These are phyloP conservation scores for Agrochola lychnidis DNA, from an alignment of 2,888 invertebrate species.

Conservation along the genomic window DNA sequence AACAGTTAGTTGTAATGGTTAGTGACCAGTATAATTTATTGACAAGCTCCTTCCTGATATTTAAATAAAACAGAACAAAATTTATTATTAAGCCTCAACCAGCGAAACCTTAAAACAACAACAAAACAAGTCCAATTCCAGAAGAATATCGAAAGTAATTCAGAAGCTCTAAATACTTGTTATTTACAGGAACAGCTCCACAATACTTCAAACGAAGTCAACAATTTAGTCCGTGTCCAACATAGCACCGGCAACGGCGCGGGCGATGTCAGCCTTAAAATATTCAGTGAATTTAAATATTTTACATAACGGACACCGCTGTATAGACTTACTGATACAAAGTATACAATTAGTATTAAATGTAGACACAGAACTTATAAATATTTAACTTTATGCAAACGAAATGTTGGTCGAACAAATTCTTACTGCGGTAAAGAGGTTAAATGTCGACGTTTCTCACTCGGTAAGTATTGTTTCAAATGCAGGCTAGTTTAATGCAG, in stretches of 20 bases:
- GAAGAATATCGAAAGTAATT: conserved; percentile 43
- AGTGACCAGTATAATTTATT: background rate
- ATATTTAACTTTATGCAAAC: conserved; percentile 69
- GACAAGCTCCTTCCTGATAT: background rate
- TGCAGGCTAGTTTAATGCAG: conserved; percentile 1
- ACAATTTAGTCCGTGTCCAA: conserved; percentile 60
- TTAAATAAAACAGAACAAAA: background rate
- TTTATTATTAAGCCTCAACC: background rate
- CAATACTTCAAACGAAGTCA: conserved; percentile 58
- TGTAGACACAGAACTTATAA: conserved; percentile 67
- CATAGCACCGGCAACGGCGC: conserved; percentile 39
- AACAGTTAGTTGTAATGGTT: background rate
- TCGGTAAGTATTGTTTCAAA: conserved; percentile 14
- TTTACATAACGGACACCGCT: conserved; percentile 64
- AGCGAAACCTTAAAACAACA: conserved; percentile 20
- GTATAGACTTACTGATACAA: conserved; percentile 64
- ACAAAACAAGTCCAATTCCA: conserved; percentile 36
- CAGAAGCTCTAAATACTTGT: conserved; percentile 38
- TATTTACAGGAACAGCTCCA: conserved; percentile 46
- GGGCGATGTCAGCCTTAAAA: conserved; percentile 46
- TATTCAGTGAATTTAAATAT: conserved; percentile 65
- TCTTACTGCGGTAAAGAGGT: conserved; percentile 45
- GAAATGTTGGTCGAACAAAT: conserved; percentile 56
- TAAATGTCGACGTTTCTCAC: conserved; percentile 22
- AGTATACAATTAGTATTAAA: conserved; percentile 72